A percentile compares a stretch with the other conserved stretches of the same genome.
Evolutionary conservation across 2,113 vertebrate species (phyloP).

Genomic region (Cochlearius cochlearius): DNA sequence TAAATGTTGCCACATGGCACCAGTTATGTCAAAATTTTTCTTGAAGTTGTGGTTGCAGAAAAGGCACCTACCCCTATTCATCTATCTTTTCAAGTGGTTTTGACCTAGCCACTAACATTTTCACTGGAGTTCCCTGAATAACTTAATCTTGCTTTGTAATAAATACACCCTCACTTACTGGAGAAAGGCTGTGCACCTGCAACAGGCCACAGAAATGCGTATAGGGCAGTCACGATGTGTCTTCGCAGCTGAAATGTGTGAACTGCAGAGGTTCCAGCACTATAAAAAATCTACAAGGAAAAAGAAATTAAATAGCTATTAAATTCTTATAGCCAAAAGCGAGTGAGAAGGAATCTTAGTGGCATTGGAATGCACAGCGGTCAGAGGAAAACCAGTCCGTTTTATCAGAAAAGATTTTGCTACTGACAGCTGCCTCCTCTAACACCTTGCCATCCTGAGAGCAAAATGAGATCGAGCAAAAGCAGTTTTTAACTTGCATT

Average conservation of each 20-base stretch:
- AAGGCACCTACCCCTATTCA: not conserved
- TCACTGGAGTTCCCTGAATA: conserved; percentile 1
- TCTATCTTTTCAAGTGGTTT: conserved; percentile 19
- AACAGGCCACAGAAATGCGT: not conserved
- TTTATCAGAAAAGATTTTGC: not conserved
- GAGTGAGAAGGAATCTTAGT: not conserved
- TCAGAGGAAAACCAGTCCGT: not conserved
- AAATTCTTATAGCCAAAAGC: not conserved
- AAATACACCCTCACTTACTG: not conserved
- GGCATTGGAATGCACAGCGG: not conserved
- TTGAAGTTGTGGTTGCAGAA: conserved; percentile 3
- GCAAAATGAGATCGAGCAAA: not conserved
- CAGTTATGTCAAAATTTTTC: not conserved
- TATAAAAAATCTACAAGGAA: not conserved
- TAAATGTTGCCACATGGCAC: not conserved
- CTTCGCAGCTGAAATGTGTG: not conserved
- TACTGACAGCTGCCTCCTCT: not conserved
- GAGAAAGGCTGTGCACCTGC: not conserved
- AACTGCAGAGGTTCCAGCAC: not conserved
- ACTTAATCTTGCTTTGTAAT: not conserved
- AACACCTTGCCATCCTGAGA: not conserved
- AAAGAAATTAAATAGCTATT: not conserved
- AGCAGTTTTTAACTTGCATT: not conserved
- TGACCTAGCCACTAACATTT: not conserved
- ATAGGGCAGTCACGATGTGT: not conserved